Evolutionary conservation across 2,113 vertebrate genomes (phyloP).

Genomic region (Elaphurus davidianus): DNA sequence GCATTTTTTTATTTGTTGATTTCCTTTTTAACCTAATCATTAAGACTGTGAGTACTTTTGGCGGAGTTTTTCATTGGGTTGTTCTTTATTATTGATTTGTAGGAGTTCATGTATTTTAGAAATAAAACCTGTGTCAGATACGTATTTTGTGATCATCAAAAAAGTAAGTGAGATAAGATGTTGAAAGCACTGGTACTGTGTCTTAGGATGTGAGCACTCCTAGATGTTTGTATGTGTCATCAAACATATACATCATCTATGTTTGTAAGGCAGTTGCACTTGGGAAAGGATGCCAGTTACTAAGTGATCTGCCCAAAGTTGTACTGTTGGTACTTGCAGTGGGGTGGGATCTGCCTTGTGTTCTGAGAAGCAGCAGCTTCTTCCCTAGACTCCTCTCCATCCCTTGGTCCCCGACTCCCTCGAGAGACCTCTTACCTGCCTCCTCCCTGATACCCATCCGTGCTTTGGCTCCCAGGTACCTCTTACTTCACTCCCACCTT

Average conservation of each 20-base stretch:
- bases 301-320: not conserved
- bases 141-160: not conserved
- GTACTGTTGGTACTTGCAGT: rapidly evolving
- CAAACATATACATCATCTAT: not conserved
- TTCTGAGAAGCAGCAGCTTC: not conserved
- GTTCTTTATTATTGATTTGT: not conserved
- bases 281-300: not conserved
- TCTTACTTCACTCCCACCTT: not conserved
- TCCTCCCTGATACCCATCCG: not conserved
- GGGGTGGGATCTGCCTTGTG: rapidly evolving
- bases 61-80: not conserved
- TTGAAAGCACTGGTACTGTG: too few relatives aligned
- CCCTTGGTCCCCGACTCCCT: not conserved
- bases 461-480: not conserved
- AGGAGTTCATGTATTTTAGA: not conserved
- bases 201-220: not conserved
- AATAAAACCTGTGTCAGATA: not conserved
- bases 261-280: not conserved
- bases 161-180: not conserved
- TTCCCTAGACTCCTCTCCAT: not conserved
- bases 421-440: not conserved
- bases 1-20: not conserved
- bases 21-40: not conserved
- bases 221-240: not conserved
- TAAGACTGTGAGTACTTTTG: not conserved